phyloP scores from a whole-genome alignment of 1,140 invertebrate genomes.

The Brachionus manjavacas region DNA sequence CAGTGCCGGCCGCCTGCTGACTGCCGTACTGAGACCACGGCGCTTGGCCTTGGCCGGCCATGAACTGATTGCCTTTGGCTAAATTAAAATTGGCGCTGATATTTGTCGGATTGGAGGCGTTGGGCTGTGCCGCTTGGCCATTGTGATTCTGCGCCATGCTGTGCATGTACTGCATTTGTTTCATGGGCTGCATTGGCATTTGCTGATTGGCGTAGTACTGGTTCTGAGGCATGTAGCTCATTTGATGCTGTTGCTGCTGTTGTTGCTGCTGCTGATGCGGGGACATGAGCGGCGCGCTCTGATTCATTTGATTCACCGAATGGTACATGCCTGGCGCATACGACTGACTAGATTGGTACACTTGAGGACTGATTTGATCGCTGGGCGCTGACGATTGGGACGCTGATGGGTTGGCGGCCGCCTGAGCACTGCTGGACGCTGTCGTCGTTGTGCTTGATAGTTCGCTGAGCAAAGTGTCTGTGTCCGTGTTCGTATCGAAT shows the following conservation, averaged over 20 bases:
- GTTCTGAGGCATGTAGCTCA: not conserved
- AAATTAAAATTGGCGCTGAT: too few relatives aligned
- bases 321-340: not conserved
- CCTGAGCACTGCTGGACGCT: not conserved
- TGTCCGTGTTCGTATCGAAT: slow-evolving; percentile 40
- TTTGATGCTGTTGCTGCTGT: not conserved
- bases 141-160: not conserved
- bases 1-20: not conserved
- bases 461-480: slow-evolving; percentile 33
- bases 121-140: not conserved
- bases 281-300: not conserved
- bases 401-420: not conserved
- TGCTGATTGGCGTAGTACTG: not conserved
- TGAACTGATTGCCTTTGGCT: not conserved
- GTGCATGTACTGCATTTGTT: not conserved
- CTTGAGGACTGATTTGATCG: not conserved
- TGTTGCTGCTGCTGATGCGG: not conserved
- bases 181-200: not conserved
- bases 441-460: not conserved
- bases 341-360: slow-evolving; percentile 13
- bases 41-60: not conserved
- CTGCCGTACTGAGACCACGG: not conserved
- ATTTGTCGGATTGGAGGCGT: not conserved
- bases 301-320: not conserved
- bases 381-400: not conserved